phyloP scores from a whole-genome alignment of 2,888 invertebrate species.

The Chymomyza fuscimana region DNA sequence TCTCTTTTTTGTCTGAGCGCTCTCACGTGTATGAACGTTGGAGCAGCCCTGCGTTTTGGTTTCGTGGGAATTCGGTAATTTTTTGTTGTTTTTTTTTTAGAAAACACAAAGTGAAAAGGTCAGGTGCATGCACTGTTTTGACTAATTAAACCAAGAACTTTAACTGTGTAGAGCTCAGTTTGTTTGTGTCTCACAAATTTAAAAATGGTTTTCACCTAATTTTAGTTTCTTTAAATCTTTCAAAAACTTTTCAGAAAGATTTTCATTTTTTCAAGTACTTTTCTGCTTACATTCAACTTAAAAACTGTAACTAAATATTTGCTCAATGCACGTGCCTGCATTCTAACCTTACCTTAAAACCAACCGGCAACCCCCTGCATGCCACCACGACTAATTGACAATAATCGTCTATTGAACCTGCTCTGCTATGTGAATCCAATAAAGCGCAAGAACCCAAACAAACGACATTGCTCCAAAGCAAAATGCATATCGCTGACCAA shows the following conservation, averaged over 20 bases:
- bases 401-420: constrained; percentile 69
- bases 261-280: too few relatives aligned
- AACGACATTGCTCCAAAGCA: constrained; percentile 28
- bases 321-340: not conserved
- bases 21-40: constrained; percentile 18
- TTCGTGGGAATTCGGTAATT: constrained; percentile 53
- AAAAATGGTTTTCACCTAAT: too few relatives aligned
- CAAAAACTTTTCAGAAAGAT: too few relatives aligned
- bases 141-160: too few relatives aligned
- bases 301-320: too few relatives aligned
- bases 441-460: constrained; percentile 35
- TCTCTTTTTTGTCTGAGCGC: constrained; percentile 20
- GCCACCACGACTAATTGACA: constrained; percentile 46
- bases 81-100: constrained; percentile 26
- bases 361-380: not conserved
- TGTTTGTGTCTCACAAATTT: too few relatives aligned
- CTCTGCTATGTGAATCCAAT: constrained; percentile 60
- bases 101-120: constrained; percentile 39
- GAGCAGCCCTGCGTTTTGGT: constrained; percentile 26
- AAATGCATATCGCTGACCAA: not conserved
- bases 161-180: too few relatives aligned
- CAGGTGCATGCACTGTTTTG: constrained; percentile 25
- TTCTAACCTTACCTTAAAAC: not conserved
- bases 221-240: too few relatives aligned
- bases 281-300: too few relatives aligned